A percentile compares a stretch with the other conserved stretches of the same genome.
These are phyloP conservation scores for Syritta pipiens DNA, from an alignment of 2,888 invertebrate genomes.

Conservation along the genomic window DNA sequence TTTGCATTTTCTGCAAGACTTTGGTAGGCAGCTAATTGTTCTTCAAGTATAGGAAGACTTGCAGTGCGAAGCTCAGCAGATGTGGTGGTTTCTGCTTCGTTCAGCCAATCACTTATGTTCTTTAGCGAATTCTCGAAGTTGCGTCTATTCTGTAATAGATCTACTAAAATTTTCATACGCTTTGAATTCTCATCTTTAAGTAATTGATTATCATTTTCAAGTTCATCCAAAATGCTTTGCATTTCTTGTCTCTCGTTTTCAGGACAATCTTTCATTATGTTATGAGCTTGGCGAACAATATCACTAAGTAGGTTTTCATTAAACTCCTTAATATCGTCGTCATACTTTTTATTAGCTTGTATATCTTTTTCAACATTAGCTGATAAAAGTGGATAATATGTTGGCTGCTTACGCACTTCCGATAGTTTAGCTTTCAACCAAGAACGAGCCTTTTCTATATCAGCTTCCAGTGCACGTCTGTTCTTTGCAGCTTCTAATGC, in stretches of 20 bases:
- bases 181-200: conserved; percentile 87
- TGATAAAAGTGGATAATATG: conserved; percentile 89
- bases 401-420: conserved; percentile 86
- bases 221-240: conserved; percentile 84
- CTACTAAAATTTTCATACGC: conserved; percentile 85
- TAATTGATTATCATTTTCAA: conserved; percentile 86
- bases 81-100: conserved; percentile 93
- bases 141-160: conserved; percentile 87
- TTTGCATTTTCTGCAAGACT: conserved; percentile 88
- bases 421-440: conserved; percentile 90
- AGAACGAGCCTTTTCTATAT: conserved; percentile 87
- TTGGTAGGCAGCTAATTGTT: conserved; percentile 92
- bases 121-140: conserved; percentile 90
- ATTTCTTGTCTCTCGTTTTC: conserved; percentile 84
- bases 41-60: conserved; percentile 90
- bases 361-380: conserved; percentile 91
- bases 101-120: conserved; percentile 92
- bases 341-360: conserved; percentile 86
- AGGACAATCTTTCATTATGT: conserved; percentile 90
- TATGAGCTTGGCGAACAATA: conserved; percentile 87
- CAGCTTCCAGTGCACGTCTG: conserved; percentile 87
- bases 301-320: conserved; percentile 87
- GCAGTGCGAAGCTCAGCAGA: conserved; percentile 89
- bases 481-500: conserved; percentile 86
- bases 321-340: conserved; percentile 88